Evolutionary conservation across 2,797 vertebrate species (phyloP), one percentile per base, ranked within the genome.

Genomic region (Halcyon chelicuti): DNA sequence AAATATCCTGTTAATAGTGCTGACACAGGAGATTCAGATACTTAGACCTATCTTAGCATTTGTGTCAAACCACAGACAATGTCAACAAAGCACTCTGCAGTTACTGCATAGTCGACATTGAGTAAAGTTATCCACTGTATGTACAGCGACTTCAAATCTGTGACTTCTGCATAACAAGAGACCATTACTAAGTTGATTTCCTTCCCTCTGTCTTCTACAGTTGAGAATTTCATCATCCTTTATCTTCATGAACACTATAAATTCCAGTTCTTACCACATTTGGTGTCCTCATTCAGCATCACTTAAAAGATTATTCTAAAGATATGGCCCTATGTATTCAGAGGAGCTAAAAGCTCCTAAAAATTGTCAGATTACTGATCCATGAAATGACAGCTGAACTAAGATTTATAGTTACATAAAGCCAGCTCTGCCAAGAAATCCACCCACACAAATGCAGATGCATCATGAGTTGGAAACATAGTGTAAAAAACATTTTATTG

Each of bases 271-370:
- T 82, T 79, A n/a, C 15, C 47, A 63, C 39, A 20, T 47, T 66
- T 73, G 6, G 3, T 46, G 28, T 58, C 40, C 18, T 79, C 1
- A 3, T 29, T 68, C 40, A 82, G n/a, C 54, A 72, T 35, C 29
- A 15, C 35, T 63, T 63, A 31, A 55, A 92, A 91, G 57, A 28
- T 31, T 96, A 29, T 51, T 90, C 88, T 93, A 85, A 88, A 96
- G 47, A 65, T 39, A 88, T 97, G 90, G 54, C 86, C 79, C 93
- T 97, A 94, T 84, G 93, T 79, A 86, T 97, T 94, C 88, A 91
- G 92, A 97, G 91, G 92, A 97, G 88, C 46, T 92, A 91, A 97
- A 95, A 94, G 68, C 67, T 85, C 79, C 91, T 93, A 90, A 96
- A 97, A 93, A 40, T 40, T 55, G 72, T 67, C 51, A 74, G 77